Base-by-base conservation (phyloP, 2,113 vertebrate species). In the Setophaga coronata region DNA sequence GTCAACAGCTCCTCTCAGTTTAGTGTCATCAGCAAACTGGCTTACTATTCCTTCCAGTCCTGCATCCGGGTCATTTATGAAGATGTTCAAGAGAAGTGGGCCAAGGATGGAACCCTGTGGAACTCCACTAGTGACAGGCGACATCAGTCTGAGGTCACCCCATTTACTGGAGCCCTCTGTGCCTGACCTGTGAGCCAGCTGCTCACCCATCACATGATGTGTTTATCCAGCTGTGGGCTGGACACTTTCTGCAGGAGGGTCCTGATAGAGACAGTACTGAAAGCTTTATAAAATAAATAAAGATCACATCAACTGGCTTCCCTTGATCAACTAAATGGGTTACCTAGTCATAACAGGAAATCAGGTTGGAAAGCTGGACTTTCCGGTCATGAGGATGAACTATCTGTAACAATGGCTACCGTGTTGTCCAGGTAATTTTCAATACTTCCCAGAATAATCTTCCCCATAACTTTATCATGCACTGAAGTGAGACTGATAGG, bases 1-100 rank as follows among this genome's bases (percentile, higher is more conserved):
- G 1, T 34, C 2, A 0, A 47, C 9, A 57, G 9, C 54, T 70
- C 0, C 12, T 48, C 60, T 0, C 51, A 34, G 1, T 31, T 74
- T 34, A 20, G 16, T 3, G 19, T 29, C 10, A 25, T 20, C 70
- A 42, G 34, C 2, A 85, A 74, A 48, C 25, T 34, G 25, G 12
- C 18, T 85, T 48, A 24, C 10, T 48, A 24, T 65, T n/a, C 29
- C 2, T 56, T 47, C 9, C 9, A 56, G 23, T 54, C 23, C 40
- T 64, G 28, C 3, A 11, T 48, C 48, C 57, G 73, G 5, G 12
- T 29, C 2, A 40, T 47, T 56, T 2, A 54, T 34, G 24, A 54
- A 74, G 42, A 15, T n/a, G 11, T 40, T 57, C 1, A 65, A 40
- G 60, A 40, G 42, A 4, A 38, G 1, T 4, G n/a, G 23, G 12